Conservation (phyloP, 2,888 invertebrate genomes). For the Erebia epiphron region DNA sequence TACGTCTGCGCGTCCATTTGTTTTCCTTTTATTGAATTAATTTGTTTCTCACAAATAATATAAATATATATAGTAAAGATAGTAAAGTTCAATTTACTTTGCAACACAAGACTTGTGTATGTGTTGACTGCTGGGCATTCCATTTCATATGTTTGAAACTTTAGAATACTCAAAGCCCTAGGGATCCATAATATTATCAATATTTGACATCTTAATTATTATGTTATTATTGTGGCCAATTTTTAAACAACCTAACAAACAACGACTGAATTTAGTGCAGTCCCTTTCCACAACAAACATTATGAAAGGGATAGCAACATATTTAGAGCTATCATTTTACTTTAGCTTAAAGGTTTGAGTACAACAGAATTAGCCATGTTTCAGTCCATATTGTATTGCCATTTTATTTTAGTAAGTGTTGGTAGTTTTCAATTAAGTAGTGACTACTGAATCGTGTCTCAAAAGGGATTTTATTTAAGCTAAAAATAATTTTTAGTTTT, state of each 20-base stretch:
- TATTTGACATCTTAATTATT: too few relatives aligned
- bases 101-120: background rate
- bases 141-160: background rate
- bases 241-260: too few relatives aligned
- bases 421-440: background rate
- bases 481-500: constrained; percentile 9
- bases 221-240: too few relatives aligned
- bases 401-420: constrained; percentile 21
- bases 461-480: constrained; percentile 20
- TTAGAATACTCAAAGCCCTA: background rate
- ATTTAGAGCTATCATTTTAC: too few relatives aligned
- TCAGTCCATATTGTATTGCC: constrained; percentile 5
- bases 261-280: too few relatives aligned
- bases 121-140: background rate
- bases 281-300: too few relatives aligned
- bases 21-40: background rate
- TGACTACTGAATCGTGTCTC: constrained; percentile 11
- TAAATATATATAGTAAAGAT: background rate
- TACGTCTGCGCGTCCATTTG: background rate
- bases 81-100: constrained; percentile 1
- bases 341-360: too few relatives aligned
- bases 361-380: background rate
- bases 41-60: background rate
- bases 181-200: background rate
- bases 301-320: too few relatives aligned